These are phyloP conservation scores for Lathronympha strigana DNA, from an alignment of 2,888 invertebrate species.

Conservation along the genomic window DNA sequence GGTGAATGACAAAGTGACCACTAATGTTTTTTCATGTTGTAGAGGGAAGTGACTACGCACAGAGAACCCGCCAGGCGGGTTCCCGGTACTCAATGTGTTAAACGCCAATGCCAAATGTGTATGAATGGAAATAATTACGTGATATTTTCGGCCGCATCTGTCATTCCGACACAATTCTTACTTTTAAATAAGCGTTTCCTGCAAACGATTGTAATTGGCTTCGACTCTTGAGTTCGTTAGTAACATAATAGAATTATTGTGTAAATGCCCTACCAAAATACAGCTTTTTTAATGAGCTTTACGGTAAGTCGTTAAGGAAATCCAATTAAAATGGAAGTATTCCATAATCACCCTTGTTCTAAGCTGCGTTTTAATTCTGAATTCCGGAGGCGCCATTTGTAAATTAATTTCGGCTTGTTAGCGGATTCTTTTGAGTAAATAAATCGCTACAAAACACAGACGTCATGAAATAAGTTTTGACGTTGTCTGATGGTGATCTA, in stretches of 20 bases:
- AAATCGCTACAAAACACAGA: constrained; percentile 12
- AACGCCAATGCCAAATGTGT: too few species aligned
- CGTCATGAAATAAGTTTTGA: not conserved
- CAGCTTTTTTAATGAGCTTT: constrained; percentile 53
- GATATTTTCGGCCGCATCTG: too few species aligned
- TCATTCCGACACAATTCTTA: too few species aligned
- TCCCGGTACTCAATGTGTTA: too few species aligned
- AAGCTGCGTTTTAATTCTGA: constrained; percentile 36
- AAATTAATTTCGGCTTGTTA: constrained; percentile 73
- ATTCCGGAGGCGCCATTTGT: constrained; percentile 31
- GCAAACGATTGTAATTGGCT: too few species aligned
- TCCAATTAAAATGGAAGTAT: constrained; percentile 51
- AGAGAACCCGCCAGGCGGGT: too few species aligned
- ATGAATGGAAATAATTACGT: too few species aligned
- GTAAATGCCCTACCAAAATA: constrained; percentile 41
- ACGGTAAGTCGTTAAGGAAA: constrained; percentile 51
- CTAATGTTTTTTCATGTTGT: too few species aligned
- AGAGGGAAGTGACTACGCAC: too few species aligned
- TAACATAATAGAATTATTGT: constrained; percentile 26
- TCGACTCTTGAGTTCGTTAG: constrained; percentile 4
- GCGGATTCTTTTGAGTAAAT: constrained; percentile 32
- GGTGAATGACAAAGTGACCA: too few species aligned
- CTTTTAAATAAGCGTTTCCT: too few species aligned
- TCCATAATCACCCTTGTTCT: constrained; percentile 38
- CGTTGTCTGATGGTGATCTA: not conserved